phyloP scores from a whole-genome alignment of 2,797 vertebrate species.

The Paratrypauchen microcephalus region DNA sequence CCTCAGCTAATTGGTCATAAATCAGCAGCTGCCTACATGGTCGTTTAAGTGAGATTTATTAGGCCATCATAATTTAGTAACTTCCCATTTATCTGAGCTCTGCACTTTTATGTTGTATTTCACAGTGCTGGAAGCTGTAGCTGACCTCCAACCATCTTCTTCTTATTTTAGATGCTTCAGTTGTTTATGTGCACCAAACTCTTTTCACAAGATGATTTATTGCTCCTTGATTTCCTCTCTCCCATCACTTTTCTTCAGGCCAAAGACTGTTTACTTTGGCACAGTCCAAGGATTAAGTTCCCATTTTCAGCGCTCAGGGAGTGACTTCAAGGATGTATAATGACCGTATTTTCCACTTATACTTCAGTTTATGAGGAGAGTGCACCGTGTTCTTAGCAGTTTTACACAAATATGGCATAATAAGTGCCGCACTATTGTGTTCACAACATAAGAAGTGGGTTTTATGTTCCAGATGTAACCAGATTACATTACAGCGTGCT shows the following conservation, averaged over 20 bases:
- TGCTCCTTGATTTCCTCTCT: conserved; percentile 11
- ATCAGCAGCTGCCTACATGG: conserved; percentile 8
- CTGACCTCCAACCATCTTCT: conserved; percentile 2
- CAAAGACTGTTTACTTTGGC: conserved; percentile 40
- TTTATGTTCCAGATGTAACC: neutral
- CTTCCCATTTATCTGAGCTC: conserved; percentile 18
- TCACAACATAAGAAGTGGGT: neutral
- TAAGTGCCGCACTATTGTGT: neutral
- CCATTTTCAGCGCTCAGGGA: conserved; percentile 29
- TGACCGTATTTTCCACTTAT: conserved; percentile 11
- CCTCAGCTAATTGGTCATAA: conserved; percentile 12
- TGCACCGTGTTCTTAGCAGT: neutral
- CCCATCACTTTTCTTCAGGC: conserved; percentile 6
- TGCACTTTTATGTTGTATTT: conserved; percentile 10
- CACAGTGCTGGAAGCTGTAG: neutral
- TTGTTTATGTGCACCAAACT: neutral
- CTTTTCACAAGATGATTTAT: neutral
- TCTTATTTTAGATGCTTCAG: conserved; percentile 5
- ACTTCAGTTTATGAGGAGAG: neutral
- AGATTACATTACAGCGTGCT: too few relatives aligned
- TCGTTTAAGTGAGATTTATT: conserved; percentile 27
- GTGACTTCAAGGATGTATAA: conserved; percentile 17
- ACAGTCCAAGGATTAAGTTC: conserved; percentile 19
- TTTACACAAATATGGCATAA: neutral
- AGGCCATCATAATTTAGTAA: conserved; percentile 3